Evolutionary conservation across 2,888 invertebrate species (phyloP), one percentile per base, ranked within the genome.

Genomic region (Cantharis lateralis): DNA sequence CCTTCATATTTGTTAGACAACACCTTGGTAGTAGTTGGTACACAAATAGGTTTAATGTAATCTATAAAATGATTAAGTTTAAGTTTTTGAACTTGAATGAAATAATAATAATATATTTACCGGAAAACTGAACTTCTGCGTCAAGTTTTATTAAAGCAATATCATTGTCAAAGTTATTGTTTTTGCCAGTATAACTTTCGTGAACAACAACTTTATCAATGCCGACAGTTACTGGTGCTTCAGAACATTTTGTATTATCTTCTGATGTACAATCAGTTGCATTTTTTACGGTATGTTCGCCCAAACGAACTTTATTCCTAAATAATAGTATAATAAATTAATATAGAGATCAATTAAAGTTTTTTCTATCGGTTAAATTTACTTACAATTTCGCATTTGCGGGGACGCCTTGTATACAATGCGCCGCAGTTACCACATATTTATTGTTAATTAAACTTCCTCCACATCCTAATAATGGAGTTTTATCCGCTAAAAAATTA

Each of bases 351-450:
- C 26, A 10, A 28, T 28, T 10, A 10, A 28, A 2, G 10, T 10
- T 11, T 28, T 28, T 11, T 0, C 0, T 16, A 10, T 63, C 16
- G 20, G 18, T 71, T 10, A 18, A 20, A n/a, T 15, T 32, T 28
- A 88, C 91, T 90, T 87, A 92, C 90, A 94, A 83, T 80, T 86
- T 89, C 93, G 93, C 94, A 32, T 88, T 89, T 4, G 83, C 81
- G 0, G 93, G 93, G 13, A 94, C 86, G 1, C 92, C 92, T 83
- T 91, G 92, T 18, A 95, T 89, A 82, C 95, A 95, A 83, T 95
- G 95, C 0, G 93, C 94, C 0, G 95, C 95, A 0, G 95, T 95
- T 70, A 95, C 82, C 9, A 95, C 91, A 83, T 95, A 95, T 77
- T 91, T 90, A 0, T 89, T 88, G 71, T 90, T 92, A 82, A 95